Base-by-base conservation (phyloP, 2,888 invertebrate genomes). In the Nemotelus nigrinus region DNA sequence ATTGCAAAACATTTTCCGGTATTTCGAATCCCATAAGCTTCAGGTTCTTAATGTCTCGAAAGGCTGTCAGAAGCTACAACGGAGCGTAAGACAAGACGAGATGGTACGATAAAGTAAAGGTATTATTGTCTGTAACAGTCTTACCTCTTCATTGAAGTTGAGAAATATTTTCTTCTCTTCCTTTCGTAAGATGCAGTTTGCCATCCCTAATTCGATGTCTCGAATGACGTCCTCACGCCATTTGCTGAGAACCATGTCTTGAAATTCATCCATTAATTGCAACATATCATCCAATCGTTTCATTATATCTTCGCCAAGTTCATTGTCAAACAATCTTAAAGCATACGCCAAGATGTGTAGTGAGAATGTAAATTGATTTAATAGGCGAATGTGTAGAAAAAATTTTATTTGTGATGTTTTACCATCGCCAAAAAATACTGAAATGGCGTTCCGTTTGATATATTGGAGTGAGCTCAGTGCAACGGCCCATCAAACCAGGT, bases 31-130 rank as follows among this genome's bases (percentile, higher is more conserved):
- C 90, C 82, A 94, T 88, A 79, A 92, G 89, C 76, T 91, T 90
- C 88, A 96, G 88, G 82, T 95, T 96, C 78, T 93, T 92, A 50
- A 94, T 93, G 88, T 97, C 96, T 75, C 93, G 90, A n/a, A 97
- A 86, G 25, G 94, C 88, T 80, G 91, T 91, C 63, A 90, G 90
- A 58, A 97, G 88, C 91, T 93, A 2, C 10, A 57, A 57, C 1
- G 10, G 57, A 57, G 57, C 10, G 2, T 57, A 3, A 10, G 25
- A 25, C n/a, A 7, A 10, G 57, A 25, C 57, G 3, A 57, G 57
- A 25, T 10, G 25, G 10, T 6, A 57, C n/a, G 2, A 44, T 4
- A 55, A 53, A 70, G 45, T 63, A 63, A 53, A 39, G 63, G 2
- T 53, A 53, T 53, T 53, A 63, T 55, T 70, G 53, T 70, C 55